Percentiles rank a stretch among this genome's conserved stretches.
Evolutionary conservation across 2,888 invertebrate species (phyloP).

Genomic region (Erebia aethiops): DNA sequence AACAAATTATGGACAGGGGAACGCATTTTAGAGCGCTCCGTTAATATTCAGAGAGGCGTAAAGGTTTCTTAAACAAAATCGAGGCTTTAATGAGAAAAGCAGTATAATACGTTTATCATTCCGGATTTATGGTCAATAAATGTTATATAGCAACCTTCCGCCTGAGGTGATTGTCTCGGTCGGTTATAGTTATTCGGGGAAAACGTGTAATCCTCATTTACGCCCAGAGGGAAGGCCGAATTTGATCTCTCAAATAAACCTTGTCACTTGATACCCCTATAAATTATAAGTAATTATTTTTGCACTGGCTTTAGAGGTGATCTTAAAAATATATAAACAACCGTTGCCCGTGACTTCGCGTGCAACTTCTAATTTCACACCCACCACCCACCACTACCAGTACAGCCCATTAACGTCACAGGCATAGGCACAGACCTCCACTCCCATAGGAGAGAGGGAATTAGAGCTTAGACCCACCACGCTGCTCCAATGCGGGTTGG

Average conservation of each 20-base stretch:
- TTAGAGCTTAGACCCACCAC: too few relatives aligned
- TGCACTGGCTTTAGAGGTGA: neutral
- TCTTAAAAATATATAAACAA: neutral
- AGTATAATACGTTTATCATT: slow-evolving; percentile 52
- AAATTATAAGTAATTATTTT: slow-evolving; percentile 18
- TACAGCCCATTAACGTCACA: too few relatives aligned
- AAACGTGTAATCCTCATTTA: slow-evolving; percentile 36
- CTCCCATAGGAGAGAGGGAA: too few relatives aligned
- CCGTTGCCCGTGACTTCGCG: too few relatives aligned
- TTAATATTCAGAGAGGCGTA: slow-evolving; percentile 53
- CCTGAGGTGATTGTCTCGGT: slow-evolving; percentile 37
- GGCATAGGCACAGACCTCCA: too few relatives aligned
- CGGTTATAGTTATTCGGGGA: slow-evolving; percentile 40
- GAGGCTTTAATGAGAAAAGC: slow-evolving; percentile 53
- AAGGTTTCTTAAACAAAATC: slow-evolving; percentile 50
- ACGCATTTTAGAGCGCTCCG: slow-evolving; percentile 52
- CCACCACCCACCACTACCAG: too few relatives aligned
- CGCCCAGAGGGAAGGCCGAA: slow-evolving; percentile 26
- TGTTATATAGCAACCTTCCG: slow-evolving; percentile 45
- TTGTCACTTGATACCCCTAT: slow-evolving; percentile 12
- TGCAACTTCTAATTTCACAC: too few relatives aligned
- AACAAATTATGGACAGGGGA: slow-evolving; percentile 44
- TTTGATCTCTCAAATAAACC: slow-evolving; percentile 24
- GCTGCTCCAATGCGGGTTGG: too few relatives aligned
- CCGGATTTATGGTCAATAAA: slow-evolving; percentile 52